These are phyloP conservation scores for Colius striatus DNA, from an alignment of 2,113 vertebrate genomes.

Conservation along the genomic window DNA sequence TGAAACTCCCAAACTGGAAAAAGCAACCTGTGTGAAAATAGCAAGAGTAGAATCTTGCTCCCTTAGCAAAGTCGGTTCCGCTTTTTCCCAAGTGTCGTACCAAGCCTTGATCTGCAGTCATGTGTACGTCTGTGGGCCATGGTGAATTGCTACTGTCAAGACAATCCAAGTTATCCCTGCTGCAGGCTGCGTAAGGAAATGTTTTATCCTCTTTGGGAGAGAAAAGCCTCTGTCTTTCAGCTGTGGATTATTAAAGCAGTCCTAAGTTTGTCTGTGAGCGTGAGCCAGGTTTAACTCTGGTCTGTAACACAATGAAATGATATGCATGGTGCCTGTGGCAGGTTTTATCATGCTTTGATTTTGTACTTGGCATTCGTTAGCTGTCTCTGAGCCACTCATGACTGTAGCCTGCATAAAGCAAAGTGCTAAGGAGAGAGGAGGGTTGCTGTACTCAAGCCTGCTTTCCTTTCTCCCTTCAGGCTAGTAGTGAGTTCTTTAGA, in stretches of 20 bases:
- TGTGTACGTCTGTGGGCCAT: conserved; percentile 64
- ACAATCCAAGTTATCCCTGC: conserved; percentile 79
- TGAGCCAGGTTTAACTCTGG: conserved; percentile 78
- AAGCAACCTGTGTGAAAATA: conserved; percentile 50
- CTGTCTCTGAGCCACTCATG: conserved; percentile 72
- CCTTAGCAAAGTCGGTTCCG: conserved; percentile 49
- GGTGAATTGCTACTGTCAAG: conserved; percentile 73
- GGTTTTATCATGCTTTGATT: conserved; percentile 79
- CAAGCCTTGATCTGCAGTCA: conserved; percentile 67
- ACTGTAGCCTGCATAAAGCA: conserved; percentile 62
- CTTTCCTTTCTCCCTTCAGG: conserved; percentile 82
- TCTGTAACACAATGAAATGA: conserved; percentile 71
- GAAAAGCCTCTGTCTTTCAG: conserved; percentile 77
- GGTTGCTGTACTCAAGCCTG: conserved; percentile 73
- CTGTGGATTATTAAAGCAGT: conserved; percentile 76
- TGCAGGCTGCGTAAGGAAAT: conserved; percentile 76
- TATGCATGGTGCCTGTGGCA: conserved; percentile 78
- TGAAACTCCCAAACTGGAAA: conserved; percentile 36
- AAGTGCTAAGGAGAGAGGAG: conserved; percentile 61
- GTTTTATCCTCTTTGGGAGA: conserved; percentile 77
- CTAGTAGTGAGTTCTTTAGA: conserved; percentile 98
- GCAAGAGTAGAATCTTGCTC: conserved; percentile 38
- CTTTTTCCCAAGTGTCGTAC: conserved; percentile 64
- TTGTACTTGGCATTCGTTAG: conserved; percentile 75
- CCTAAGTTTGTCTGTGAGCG: conserved; percentile 77